A percentile compares a stretch with the other conserved stretches of the same genome.
phyloP scores from a whole-genome alignment of 1,140 invertebrate species.

The Pogonus chalceus region DNA sequence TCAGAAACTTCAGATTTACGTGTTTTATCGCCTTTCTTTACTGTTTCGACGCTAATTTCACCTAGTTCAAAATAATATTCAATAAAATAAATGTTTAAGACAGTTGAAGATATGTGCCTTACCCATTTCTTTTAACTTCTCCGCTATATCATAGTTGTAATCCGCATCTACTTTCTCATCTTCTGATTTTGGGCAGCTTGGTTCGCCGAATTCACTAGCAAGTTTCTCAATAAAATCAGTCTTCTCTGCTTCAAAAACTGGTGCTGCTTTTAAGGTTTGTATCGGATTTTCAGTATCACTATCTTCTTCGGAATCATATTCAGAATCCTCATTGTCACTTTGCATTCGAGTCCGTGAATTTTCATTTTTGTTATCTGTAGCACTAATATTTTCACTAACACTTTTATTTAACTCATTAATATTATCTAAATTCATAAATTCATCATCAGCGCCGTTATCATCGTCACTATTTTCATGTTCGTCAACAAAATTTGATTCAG shows the following conservation, averaged over 20 bases:
- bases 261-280: background rate
- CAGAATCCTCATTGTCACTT: conserved; percentile 2
- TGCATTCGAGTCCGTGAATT: background rate
- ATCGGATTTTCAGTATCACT: background rate
- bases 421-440: background rate
- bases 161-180: conserved; percentile 14
- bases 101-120: conserved; percentile 38
- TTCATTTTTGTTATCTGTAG: background rate
- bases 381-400: background rate
- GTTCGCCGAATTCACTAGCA: background rate
- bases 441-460: background rate
- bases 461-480: background rate
- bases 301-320: conserved; percentile 1
- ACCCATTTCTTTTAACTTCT: conserved; percentile 48
- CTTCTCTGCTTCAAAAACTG: background rate
- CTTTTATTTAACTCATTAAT: background rate
- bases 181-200: background rate
- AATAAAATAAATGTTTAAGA: background rate
- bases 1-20: conserved; percentile 24
- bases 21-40: conserved; percentile 31
- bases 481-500: too few relatives aligned
- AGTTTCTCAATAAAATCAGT: conserved; percentile 9
- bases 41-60: conserved; percentile 28
- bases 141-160: conserved; percentile 39
- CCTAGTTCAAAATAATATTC: background rate